These are phyloP conservation scores for Mylabris phalerata DNA, from an alignment of 1,140 invertebrate genomes.

Conservation along the genomic window DNA sequence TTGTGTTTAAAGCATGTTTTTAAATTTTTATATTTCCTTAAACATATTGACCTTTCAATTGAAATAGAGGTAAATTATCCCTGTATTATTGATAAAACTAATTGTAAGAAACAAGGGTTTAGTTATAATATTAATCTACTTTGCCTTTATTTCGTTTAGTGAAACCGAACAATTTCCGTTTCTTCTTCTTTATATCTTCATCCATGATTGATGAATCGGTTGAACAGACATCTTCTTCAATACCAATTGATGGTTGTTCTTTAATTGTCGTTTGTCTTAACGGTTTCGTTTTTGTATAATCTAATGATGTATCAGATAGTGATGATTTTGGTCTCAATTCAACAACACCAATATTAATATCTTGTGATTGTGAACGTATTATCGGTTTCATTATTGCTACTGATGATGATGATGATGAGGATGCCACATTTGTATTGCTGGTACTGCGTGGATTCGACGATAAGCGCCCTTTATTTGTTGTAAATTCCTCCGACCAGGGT, in stretches of 20 bases:
- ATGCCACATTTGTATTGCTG: slow-evolving; percentile 2
- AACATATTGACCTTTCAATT: too few relatives aligned
- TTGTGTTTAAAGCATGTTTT: not conserved
- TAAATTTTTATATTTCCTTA: too few relatives aligned
- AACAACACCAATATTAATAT: slow-evolving; percentile 37
- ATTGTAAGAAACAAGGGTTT: slow-evolving; percentile 4
- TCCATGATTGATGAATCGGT: slow-evolving; percentile 42
- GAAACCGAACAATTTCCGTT: slow-evolving; percentile 41
- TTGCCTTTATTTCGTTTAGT: slow-evolving; percentile 34
- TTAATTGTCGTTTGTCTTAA: slow-evolving; percentile 28
- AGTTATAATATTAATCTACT: slow-evolving; percentile 16
- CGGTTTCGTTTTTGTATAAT: slow-evolving; percentile 11
- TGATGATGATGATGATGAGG: slow-evolving; percentile 2
- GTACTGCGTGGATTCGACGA: slow-evolving; percentile 1
- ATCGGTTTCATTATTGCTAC: slow-evolving; percentile 5
- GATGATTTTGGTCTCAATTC: slow-evolving; percentile 36
- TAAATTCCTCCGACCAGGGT: not conserved
- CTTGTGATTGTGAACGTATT: slow-evolving; percentile 32
- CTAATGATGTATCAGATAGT: slow-evolving; percentile 45
- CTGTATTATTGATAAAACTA: slow-evolving; percentile 1
- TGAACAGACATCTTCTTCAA: slow-evolving; percentile 41
- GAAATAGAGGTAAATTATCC: slow-evolving; percentile 10
- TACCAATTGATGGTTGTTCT: slow-evolving; percentile 23
- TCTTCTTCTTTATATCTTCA: slow-evolving; percentile 38
- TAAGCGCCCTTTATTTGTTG: not conserved